Base-by-base conservation (phyloP, 2,888 invertebrate species). In the Lasioglossum zephyrum region DNA sequence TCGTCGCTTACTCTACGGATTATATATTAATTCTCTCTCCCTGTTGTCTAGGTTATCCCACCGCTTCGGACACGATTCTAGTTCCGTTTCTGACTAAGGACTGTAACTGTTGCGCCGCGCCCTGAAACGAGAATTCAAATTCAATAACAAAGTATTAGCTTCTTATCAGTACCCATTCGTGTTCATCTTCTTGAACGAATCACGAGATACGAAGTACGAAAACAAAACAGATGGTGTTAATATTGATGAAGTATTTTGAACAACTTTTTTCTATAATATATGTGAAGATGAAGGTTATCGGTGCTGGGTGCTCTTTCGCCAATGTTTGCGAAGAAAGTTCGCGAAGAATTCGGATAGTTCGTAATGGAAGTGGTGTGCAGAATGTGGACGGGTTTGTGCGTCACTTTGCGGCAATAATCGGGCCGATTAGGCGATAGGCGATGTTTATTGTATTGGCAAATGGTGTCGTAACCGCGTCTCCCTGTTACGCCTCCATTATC, bases 81-180 rank as follows among this genome's bases (percentile, higher is more conserved):
- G 95, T 94, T 73, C 94, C 92, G 77, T 94, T 95, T 85, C 91
- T 95, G 85, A 97, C 96, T 88, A 97, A 96, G 83, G 96, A 96
- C 94, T 97, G 97, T 89, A 97, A 96, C 39, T 97, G 97, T 92
- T 96, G 96, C 39, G 97, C 97, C 89, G 97, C 97, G 91, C 97
- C 97, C 97, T 97, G 96, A 76, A 89, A 91, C 82, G 69, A 73
- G 4, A 18, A 49, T 49, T 9, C 41, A n/a, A 70, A 31, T 63
- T 13, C 60, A 60, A 5, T 4, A 2, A 9, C n/a, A 9, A 22
- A n/a, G n/a, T 22, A 53, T 53, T 9, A 8, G n/a, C 18, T 53
- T 0, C 8, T 53, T 6, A 2, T 53, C 53, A 0, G 44, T 13
- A 44, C 4, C 44, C 11, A 11, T 11, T 9, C 53, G 8, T 53